Evolutionary conservation across 2,888 invertebrate species (phyloP).

Genomic region (Aspidiotus destructor): DNA sequence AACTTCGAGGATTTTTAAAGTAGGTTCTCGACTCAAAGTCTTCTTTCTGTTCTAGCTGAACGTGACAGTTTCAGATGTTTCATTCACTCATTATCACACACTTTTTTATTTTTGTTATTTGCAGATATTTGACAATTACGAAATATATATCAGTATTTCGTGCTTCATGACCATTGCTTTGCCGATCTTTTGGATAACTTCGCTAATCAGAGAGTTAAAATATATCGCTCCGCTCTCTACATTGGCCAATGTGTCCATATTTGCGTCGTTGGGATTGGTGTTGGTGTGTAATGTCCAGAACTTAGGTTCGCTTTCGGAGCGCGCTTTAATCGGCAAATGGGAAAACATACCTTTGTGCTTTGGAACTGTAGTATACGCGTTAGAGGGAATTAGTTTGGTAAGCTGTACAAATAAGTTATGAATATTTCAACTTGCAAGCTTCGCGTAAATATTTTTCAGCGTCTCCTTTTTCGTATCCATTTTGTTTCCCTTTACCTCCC

Average conservation of each 20-base stretch:
- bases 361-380: constrained; percentile 91
- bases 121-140: constrained; percentile 59
- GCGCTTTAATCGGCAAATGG: constrained; percentile 50
- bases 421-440: too few species aligned
- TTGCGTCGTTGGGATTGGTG: constrained; percentile 62
- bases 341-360: constrained; percentile 74
- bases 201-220: constrained; percentile 66
- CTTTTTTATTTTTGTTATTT: constrained; percentile 37
- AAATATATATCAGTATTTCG: constrained; percentile 47
- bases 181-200: constrained; percentile 60
- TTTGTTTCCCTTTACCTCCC: too few species aligned
- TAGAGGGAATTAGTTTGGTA: constrained; percentile 89
- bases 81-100: too few species aligned
- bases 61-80: too few species aligned
- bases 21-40: too few species aligned
- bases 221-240: constrained; percentile 67
- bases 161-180: constrained; percentile 64
- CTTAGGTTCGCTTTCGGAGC: constrained; percentile 54
- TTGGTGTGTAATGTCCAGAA: constrained; percentile 65
- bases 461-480: too few species aligned
- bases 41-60: too few species aligned
- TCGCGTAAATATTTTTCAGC: too few species aligned
- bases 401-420: constrained; percentile 40
- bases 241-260: constrained; percentile 67
- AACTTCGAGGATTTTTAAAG: too few species aligned